Evolutionary conservation across 2,888 invertebrate species (phyloP), one percentile per base, ranked within the genome.

Genomic region (Eupithecia centaureata): DNA sequence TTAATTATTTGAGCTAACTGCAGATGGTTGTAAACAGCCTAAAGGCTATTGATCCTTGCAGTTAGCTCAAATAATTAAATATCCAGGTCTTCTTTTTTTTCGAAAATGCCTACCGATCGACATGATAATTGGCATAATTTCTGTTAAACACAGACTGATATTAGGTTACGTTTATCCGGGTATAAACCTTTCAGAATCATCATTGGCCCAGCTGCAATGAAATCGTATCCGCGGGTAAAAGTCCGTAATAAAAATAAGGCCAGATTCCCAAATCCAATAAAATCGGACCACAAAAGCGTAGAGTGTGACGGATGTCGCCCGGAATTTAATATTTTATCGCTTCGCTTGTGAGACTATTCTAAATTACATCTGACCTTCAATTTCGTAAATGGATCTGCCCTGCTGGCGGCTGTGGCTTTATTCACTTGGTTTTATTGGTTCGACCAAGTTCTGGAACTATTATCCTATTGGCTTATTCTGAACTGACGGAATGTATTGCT

Each of bases 241-340:
- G 12, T 18, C 38, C 61, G 42, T 77, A 82, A 82, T 80, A 79
- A 79, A 66, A 83, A 83, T 80, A 81, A 61, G 65, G 63, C 65
- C 32, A 56, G 54, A 62, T 68, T 67, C 77, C 81, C 75, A 80
- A 85, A 86, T 85, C 84, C 81, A 87, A 87, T 85, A 84, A 85
- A 80, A 83, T 77, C 76, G 65, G 67, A 60, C 73, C 82, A 83
- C 82, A 84, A 85, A 82, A 77, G 79, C 77, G n/a, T 66, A 77
- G 74, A 79, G 61, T 84, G 79, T 84, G 84, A 83, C 82, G 82
- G 79, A 83, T 79, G 78, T 82, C 82, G 77, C 72, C 73, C 32
- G 79, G 84, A 85, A 86, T 86, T 86, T 84, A 85, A 86, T 86
- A 86, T 84, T 84, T 85, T 80, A 81, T 78, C 76, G 73, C 76